A percentile compares a stretch with the other conserved stretches of the same genome.
Conservation (phyloP, 2,113 vertebrate species). For the Salvelinus fontinalis region DNA sequence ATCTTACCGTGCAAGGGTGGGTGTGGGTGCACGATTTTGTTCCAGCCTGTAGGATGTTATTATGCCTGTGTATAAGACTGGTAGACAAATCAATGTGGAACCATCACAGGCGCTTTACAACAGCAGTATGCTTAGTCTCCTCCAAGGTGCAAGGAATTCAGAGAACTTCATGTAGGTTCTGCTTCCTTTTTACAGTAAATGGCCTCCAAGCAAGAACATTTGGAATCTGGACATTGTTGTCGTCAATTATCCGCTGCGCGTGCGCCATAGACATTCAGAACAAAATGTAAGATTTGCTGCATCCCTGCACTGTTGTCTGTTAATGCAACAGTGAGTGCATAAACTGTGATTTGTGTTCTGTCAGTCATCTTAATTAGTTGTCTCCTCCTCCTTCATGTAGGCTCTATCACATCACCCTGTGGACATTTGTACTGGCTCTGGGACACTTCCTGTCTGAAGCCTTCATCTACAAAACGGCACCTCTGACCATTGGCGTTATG, state of each 20-base stretch:
- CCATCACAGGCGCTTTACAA: too few species aligned
- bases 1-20: too few species aligned
- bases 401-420: conserved; percentile 93
- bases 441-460: conserved; percentile 91
- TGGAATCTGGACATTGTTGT: conserved; percentile 94
- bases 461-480: conserved; percentile 90
- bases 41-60: too few species aligned
- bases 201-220: conserved; percentile 95
- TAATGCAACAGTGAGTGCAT: background rate
- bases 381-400: conserved; percentile 58
- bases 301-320: background rate
- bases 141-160: too few species aligned
- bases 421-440: conserved; percentile 91
- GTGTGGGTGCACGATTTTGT: background rate
- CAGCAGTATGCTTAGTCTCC: too few species aligned
- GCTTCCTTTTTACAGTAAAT: conserved; percentile 78
- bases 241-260: conserved; percentile 89
- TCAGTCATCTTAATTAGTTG: background rate
- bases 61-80: too few species aligned
- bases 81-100: too few species aligned
- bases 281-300: conserved; percentile 78
- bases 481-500: conserved; percentile 88
- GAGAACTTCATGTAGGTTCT: background rate
- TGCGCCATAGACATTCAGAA: conserved; percentile 96
- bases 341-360: background rate